phyloP scores from a whole-genome alignment of 2,797 vertebrate genomes.

The Rhadinocentrus ornatus region DNA sequence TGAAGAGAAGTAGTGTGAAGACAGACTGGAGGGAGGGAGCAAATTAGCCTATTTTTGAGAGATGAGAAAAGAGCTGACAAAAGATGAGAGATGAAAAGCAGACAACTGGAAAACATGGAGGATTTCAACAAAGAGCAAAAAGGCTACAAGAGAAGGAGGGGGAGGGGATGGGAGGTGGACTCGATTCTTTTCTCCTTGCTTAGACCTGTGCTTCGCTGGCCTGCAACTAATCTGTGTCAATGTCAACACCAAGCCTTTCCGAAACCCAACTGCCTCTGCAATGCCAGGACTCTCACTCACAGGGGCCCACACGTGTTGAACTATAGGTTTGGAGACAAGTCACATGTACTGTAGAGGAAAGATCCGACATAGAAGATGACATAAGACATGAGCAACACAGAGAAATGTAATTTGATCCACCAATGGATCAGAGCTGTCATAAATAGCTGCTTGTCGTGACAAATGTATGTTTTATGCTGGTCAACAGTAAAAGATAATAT shows the following conservation, averaged over 20 bases:
- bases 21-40: constrained; percentile 39
- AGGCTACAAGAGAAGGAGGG: constrained; percentile 14
- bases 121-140: constrained; percentile 12
- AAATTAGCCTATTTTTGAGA: constrained; percentile 33
- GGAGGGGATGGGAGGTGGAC: neutral
- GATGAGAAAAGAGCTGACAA: constrained; percentile 18
- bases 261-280: constrained; percentile 58
- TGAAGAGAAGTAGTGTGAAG: constrained; percentile 62
- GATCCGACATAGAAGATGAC: constrained; percentile 35
- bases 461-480: constrained; percentile 23
- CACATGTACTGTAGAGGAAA: constrained; percentile 36
- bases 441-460: constrained; percentile 20
- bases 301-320: constrained; percentile 39
- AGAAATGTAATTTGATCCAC: constrained; percentile 42
- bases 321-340: constrained; percentile 39
- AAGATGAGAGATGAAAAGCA: constrained; percentile 32
- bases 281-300: constrained; percentile 30
- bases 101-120: constrained; percentile 22
- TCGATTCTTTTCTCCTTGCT: constrained; percentile 18
- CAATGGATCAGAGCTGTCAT: constrained; percentile 19
- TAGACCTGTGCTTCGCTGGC: constrained; percentile 52
- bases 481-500: constrained; percentile 29
- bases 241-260: constrained; percentile 75
- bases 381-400: constrained; percentile 25
- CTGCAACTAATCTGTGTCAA: constrained; percentile 75